Percentiles rank a stretch among this genome's conserved stretches.
phyloP scores from a whole-genome alignment of 2,888 invertebrate genomes.

The Rhabditoides inermis region DNA sequence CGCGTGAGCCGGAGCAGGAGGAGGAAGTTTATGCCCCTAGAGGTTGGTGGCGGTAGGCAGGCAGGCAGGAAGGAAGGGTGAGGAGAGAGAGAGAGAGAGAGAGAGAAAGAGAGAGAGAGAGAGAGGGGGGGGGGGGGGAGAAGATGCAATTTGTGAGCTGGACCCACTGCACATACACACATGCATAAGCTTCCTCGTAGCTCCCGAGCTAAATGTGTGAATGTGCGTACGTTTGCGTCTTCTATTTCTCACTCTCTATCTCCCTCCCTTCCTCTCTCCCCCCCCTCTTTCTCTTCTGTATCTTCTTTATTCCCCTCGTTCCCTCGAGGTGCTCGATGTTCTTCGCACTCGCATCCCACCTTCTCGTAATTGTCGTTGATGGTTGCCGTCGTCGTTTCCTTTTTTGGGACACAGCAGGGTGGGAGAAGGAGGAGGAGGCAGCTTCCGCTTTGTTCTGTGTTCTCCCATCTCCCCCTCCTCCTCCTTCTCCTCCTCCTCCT shows the following conservation, averaged over 20 bases:
- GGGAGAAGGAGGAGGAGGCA: too few relatives aligned
- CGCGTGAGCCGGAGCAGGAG: too few relatives aligned
- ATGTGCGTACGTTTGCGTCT: too few relatives aligned
- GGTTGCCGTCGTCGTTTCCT: not conserved
- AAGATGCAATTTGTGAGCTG: too few relatives aligned
- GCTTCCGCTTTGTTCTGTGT: constrained; percentile 1
- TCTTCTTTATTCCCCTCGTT: not conserved
- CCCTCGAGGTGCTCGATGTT: not conserved
- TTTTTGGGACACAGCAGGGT: too few relatives aligned
- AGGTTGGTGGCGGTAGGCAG: too few relatives aligned
- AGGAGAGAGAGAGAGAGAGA: not conserved
- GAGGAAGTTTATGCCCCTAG: too few relatives aligned
- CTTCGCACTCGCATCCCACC: too few relatives aligned
- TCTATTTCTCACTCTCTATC: not conserved
- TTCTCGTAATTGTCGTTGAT: not conserved
- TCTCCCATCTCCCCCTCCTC: not conserved
- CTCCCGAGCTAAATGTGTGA: too few relatives aligned
- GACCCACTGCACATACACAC: too few relatives aligned
- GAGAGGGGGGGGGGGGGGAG: not conserved
- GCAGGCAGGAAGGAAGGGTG: not conserved
- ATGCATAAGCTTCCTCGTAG: too few relatives aligned
- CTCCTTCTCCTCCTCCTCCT: constrained; percentile 1
- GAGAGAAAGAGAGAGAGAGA: not conserved
- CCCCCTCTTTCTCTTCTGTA: not conserved
- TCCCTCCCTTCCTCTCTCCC: not conserved